Evolutionary conservation across 2,113 vertebrate genomes (phyloP).

Genomic region (Octodon degus): DNA sequence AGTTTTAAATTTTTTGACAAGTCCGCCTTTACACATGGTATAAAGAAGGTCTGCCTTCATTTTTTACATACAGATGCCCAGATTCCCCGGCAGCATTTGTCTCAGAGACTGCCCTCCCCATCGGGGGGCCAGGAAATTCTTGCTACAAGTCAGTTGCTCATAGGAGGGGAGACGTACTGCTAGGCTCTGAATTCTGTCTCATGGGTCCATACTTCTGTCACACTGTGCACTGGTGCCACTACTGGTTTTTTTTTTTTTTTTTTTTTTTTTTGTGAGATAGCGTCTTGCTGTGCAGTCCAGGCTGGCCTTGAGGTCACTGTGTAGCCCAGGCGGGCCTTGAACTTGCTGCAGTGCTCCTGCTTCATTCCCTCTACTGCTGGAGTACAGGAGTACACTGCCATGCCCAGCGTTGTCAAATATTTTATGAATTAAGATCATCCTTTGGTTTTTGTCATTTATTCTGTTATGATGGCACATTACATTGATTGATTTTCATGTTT

Average conservation of each 20-base stretch:
- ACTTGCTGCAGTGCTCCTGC: background rate
- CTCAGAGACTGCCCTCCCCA: background rate
- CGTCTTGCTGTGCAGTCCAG: background rate
- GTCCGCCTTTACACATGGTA: background rate
- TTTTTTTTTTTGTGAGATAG: background rate
- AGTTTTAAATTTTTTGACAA: background rate
- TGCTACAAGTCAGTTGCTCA: background rate
- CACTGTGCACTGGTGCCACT: background rate
- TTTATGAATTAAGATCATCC: background rate
- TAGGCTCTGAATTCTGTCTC: background rate
- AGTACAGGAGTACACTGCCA: background rate
- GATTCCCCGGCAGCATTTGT: background rate
- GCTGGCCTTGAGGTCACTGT: background rate
- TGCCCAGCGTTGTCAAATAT: background rate
- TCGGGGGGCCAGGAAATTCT: background rate
- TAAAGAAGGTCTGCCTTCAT: background rate
- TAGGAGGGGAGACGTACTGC: background rate
- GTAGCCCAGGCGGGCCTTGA: background rate
- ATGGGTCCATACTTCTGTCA: background rate
- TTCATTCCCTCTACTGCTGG: background rate
- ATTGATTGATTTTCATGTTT: background rate
- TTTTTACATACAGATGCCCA: background rate
- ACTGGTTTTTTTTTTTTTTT: background rate
- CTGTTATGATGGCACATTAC: fast-evolving
- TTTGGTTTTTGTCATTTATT: background rate